phyloP scores from a whole-genome alignment of 2,113 vertebrate species.

The Oenanthe melanoleuca region DNA sequence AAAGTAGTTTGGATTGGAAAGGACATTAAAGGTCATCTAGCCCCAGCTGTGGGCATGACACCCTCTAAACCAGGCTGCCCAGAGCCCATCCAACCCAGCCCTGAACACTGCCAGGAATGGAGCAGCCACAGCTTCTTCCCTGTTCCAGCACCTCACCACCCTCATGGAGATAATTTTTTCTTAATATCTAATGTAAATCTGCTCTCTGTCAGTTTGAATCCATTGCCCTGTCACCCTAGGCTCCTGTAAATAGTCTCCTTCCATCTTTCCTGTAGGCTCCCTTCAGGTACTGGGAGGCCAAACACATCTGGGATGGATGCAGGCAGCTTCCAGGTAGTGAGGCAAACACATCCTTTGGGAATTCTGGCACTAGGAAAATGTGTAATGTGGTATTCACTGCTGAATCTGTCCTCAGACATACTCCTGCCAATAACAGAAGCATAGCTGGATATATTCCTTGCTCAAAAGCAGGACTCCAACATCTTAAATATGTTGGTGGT shows the following conservation, averaged over 20 bases:
- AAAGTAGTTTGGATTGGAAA: neutral
- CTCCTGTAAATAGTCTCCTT: neutral
- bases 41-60: neutral
- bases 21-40: neutral
- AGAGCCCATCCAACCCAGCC: neutral
- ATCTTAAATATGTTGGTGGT: neutral
- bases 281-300: neutral
- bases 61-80: neutral
- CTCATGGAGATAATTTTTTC: neutral
- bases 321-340: neutral
- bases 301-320: rapidly evolving
- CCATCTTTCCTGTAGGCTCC: too few species aligned
- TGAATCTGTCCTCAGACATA: neutral
- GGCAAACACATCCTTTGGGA: neutral
- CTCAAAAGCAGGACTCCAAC: neutral
- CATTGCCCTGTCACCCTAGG: neutral
- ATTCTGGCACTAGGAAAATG: neutral
- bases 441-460: neutral
- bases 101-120: neutral
- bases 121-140: neutral
- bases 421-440: neutral
- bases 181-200: neutral
- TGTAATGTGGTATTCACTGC: neutral
- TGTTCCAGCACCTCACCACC: neutral
- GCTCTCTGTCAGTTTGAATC: neutral